Evolutionary conservation across 2,888 invertebrate species (phyloP).

Genomic region (Drosophila yooni): DNA sequence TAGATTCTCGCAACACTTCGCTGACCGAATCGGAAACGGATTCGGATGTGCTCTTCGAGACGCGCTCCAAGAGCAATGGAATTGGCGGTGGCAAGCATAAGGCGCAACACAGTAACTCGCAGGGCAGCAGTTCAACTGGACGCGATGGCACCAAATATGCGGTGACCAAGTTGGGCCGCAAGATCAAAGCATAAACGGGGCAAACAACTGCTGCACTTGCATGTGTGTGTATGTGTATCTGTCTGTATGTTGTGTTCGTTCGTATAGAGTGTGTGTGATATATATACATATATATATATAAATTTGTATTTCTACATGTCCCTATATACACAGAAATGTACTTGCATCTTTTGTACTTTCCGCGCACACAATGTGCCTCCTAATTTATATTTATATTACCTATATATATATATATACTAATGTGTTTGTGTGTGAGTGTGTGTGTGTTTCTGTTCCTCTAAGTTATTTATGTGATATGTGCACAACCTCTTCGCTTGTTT

Average conservation of each 20-base stretch:
- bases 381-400: conserved; percentile 23
- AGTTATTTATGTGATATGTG: conserved; percentile 50
- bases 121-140: conserved; percentile 39
- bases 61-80: conserved; percentile 85
- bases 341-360: conserved; percentile 64
- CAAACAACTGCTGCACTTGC: conserved; percentile 26
- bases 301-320: conserved; percentile 40
- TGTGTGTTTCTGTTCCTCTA: conserved; percentile 50
- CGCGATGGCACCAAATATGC: conserved; percentile 77
- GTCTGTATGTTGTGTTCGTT: conserved; percentile 29
- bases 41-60: conserved; percentile 93
- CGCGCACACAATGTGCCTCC: conserved; percentile 31
- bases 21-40: conserved; percentile 93
- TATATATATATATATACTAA: conserved; percentile 25
- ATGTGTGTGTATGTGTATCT: conserved; percentile 12
- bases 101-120: conserved; percentile 49
- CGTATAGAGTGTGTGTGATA: conserved; percentile 42
- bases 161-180: conserved; percentile 83
- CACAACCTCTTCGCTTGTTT: conserved; percentile 34
- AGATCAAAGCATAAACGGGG: conserved; percentile 82
- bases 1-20: conserved; percentile 85
- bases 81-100: conserved; percentile 70
- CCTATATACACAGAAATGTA: conserved; percentile 37
- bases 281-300: conserved; percentile 36
- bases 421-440: conserved; percentile 19